Conservation (phyloP, 2,113 vertebrate genomes). For the Gambusia holbrooki region DNA sequence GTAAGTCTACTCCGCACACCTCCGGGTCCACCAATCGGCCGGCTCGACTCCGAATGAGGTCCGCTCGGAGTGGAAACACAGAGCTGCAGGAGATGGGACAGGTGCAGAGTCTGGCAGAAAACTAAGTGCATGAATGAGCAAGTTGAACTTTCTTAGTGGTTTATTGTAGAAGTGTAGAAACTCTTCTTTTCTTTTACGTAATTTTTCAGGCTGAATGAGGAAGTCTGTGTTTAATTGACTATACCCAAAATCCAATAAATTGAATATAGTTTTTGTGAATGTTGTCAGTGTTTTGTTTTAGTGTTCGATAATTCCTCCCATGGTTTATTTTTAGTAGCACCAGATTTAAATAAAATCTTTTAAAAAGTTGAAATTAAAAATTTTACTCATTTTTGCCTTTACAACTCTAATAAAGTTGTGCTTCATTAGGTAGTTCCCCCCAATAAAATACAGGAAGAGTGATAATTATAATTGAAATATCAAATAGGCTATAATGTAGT, state of each 20-base stretch:
- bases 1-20: constrained; percentile 82
- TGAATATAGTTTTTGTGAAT: background rate
- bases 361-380: constrained; percentile 11
- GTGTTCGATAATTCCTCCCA: background rate
- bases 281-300: background rate
- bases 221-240: background rate
- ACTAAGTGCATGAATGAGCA: constrained; percentile 50
- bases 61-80: constrained; percentile 13
- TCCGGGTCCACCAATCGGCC: constrained; percentile 6
- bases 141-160: constrained; percentile 21
- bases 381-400: constrained; percentile 7
- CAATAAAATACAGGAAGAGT: background rate
- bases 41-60: constrained; percentile 15
- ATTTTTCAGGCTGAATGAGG: background rate
- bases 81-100: constrained; percentile 62
- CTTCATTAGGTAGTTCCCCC: background rate
- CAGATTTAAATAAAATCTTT: background rate
- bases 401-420: background rate
- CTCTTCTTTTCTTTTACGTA: background rate
- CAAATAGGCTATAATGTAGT: background rate
- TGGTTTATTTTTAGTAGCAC: background rate
- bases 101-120: constrained; percentile 57
- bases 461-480: constrained; percentile 1
- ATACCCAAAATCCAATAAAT: background rate
- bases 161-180: background rate